These are phyloP conservation scores for Meiosimyza decipiens DNA, from an alignment of 2,888 invertebrate genomes.

Conservation along the genomic window DNA sequence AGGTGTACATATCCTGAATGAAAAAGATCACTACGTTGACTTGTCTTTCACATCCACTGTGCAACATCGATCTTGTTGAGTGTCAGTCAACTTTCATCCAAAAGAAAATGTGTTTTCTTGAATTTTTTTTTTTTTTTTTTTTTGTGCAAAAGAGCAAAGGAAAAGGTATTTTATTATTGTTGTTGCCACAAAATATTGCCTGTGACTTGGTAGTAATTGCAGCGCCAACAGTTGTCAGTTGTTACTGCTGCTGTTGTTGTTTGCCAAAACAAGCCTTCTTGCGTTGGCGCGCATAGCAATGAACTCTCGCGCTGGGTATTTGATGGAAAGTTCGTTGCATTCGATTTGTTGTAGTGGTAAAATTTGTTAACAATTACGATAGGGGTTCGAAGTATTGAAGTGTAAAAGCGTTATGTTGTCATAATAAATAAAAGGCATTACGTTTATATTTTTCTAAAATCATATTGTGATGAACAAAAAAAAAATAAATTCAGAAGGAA, in stretches of 20 bases:
- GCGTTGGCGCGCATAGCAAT: conserved; percentile 27
- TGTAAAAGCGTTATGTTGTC: too few species aligned
- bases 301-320: conserved; percentile 8
- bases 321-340: conserved; percentile 12
- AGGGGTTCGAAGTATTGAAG: too few species aligned
- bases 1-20: too few species aligned
- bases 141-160: background rate
- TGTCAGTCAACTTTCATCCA: conserved; percentile 21
- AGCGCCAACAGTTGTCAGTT: background rate
- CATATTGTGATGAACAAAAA: too few species aligned
- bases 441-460: too few species aligned
- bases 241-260: background rate
- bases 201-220: conserved; percentile 24
- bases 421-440: too few species aligned
- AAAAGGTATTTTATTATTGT: background rate
- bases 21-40: too few species aligned
- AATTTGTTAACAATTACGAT: too few species aligned
- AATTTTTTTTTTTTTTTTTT: background rate
- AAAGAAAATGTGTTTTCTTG: background rate
- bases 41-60: too few species aligned
- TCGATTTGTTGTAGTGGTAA: conserved; percentile 14
- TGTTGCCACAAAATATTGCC: conserved; percentile 17
- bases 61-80: too few species aligned
- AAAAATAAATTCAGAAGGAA: too few species aligned
- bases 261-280: background rate